These are phyloP conservation scores for Stichodactyla mertensii DNA, from an alignment of 64 coral and sea anemone species.

Conservation along the genomic window DNA sequence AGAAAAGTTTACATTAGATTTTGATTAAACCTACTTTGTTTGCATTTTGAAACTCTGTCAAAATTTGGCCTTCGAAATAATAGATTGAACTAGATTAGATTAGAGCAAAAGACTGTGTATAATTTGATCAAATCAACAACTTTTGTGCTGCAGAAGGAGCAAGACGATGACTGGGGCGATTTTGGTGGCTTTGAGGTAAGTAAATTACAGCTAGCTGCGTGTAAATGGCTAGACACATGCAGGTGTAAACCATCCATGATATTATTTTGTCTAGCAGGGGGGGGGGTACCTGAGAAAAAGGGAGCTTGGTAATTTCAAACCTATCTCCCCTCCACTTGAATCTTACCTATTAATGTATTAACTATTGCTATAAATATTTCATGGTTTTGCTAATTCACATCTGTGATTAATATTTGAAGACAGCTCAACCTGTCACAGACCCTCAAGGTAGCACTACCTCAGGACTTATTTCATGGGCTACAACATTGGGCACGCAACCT, in stretches of 20 bases:
- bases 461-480: slow-evolving; percentile 25
- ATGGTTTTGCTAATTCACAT: not conserved
- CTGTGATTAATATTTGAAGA: not conserved
- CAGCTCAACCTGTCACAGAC: slow-evolving; percentile 10
- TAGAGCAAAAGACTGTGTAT: not conserved
- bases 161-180: slow-evolving; percentile 53
- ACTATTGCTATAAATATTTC: too few species aligned
- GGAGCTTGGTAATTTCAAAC: not conserved
- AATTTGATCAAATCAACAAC: not conserved
- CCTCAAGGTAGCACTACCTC: slow-evolving; percentile 2
- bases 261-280: too few species aligned
- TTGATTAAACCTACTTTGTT: too few species aligned
- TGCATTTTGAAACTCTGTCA: too few species aligned
- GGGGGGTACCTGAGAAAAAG: not conserved
- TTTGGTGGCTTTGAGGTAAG: slow-evolving; percentile 61
- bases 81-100: too few species aligned
- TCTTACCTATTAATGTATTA: too few species aligned
- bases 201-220: too few species aligned
- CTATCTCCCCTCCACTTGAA: too few species aligned
- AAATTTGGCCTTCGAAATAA: too few species aligned
- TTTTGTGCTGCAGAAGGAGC: not conserved
- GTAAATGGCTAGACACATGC: too few species aligned
- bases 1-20: too few species aligned
- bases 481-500: not conserved
- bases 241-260: not conserved